A percentile compares a stretch with the other conserved stretches of the same genome.
Evolutionary conservation across 1,140 invertebrate species (phyloP).

Genomic region (Nylanderia fulva): DNA sequence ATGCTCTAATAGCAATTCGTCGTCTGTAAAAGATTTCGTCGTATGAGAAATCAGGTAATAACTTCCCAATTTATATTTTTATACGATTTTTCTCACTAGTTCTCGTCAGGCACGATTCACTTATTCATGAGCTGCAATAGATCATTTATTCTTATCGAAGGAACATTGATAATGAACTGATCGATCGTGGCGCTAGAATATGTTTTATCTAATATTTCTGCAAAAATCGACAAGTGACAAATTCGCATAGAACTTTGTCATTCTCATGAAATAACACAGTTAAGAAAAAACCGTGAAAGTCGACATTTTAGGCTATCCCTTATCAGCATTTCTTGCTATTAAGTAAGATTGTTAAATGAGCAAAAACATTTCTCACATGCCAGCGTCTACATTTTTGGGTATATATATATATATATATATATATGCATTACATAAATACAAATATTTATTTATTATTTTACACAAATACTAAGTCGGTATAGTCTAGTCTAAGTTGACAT

Average conservation of each 20-base stretch:
- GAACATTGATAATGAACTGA: not conserved
- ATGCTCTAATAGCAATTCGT: slow-evolving; percentile 67
- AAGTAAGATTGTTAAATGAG: not conserved
- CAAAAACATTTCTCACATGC: not conserved
- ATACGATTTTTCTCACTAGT: slow-evolving; percentile 6
- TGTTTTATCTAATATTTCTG: slow-evolving; percentile 11
- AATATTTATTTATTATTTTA: slow-evolving; percentile 53
- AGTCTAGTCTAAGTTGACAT: slow-evolving; percentile 21
- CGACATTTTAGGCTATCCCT: not conserved
- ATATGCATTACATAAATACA: slow-evolving; percentile 37
- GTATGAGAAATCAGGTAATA: slow-evolving; percentile 48
- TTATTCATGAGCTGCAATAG: slow-evolving; percentile 38
- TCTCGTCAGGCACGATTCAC: slow-evolving; percentile 22
- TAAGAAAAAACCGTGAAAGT: not conserved
- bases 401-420: not conserved
- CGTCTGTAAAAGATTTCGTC: slow-evolving; percentile 49
- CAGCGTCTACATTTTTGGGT: not conserved
- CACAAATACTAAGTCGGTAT: slow-evolving; percentile 23
- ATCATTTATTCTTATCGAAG: slow-evolving; percentile 45
- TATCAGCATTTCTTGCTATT: not conserved
- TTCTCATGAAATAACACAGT: not conserved
- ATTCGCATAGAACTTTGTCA: not conserved
- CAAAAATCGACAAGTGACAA: not conserved
- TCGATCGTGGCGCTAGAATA: slow-evolving; percentile 9
- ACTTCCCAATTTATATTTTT: slow-evolving; percentile 51